Evolutionary conservation across 2,888 invertebrate genomes (phyloP).

Genomic region (Palloptera scutellata): DNA sequence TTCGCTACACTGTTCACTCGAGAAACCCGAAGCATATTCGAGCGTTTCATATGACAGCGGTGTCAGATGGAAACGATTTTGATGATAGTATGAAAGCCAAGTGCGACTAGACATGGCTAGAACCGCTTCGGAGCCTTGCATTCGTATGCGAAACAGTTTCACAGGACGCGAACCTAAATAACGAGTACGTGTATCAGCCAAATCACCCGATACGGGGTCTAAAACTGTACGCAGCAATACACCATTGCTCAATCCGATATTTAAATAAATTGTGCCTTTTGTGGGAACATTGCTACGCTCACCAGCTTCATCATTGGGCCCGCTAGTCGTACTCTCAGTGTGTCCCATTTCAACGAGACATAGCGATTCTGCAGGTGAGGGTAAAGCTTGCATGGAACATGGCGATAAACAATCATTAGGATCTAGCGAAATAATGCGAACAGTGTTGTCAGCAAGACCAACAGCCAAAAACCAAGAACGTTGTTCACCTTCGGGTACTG

Average conservation of each 20-base stretch:
- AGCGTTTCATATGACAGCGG: slow-evolving; percentile 95
- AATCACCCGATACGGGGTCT: slow-evolving; percentile 94
- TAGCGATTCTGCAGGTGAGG: slow-evolving; percentile 94
- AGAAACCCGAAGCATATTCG: slow-evolving; percentile 97
- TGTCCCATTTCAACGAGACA: slow-evolving; percentile 95
- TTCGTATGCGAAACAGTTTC: slow-evolving; percentile 92
- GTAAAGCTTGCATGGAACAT: slow-evolving; percentile 95
- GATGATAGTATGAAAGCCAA: slow-evolving; percentile 98
- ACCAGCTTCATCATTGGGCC: slow-evolving; percentile 57
- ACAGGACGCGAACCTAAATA: slow-evolving; percentile 96
- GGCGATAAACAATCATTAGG: slow-evolving; percentile 95
- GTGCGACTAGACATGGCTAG: slow-evolving; percentile 97
- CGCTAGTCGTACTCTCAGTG: slow-evolving; percentile 68
- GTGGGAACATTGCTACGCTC: slow-evolving; percentile 64
- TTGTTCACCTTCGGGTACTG: slow-evolving; percentile 94
- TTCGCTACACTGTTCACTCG: slow-evolving; percentile 97
- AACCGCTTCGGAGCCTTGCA: slow-evolving; percentile 96
- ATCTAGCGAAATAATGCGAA: slow-evolving; percentile 96
- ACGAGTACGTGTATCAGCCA: slow-evolving; percentile 95
- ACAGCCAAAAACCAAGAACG: slow-evolving; percentile 95
- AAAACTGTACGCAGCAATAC: slow-evolving; percentile 91
- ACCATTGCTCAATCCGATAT: slow-evolving; percentile 97
- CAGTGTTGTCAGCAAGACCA: slow-evolving; percentile 94
- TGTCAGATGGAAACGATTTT: slow-evolving; percentile 94
- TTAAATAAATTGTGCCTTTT: slow-evolving; percentile 85